These are phyloP conservation scores for Selenia dentaria DNA, from an alignment of 2,888 invertebrate genomes.

Conservation along the genomic window DNA sequence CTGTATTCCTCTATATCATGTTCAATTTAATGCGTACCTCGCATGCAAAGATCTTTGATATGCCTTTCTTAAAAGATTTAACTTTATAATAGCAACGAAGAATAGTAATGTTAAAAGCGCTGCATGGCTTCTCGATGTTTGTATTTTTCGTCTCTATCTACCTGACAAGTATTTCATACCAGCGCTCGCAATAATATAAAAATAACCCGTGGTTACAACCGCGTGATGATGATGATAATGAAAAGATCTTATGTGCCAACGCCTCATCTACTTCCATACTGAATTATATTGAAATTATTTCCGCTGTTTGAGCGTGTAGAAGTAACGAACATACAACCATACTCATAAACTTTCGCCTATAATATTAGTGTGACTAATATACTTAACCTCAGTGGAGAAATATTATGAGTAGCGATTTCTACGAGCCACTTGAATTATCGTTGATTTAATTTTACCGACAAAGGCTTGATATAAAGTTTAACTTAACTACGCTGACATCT, in stretches of 20 bases:
- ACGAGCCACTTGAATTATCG: slow-evolving; percentile 57
- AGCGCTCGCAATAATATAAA: too few relatives aligned
- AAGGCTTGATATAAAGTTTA: slow-evolving; percentile 66
- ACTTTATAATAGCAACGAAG: slow-evolving; percentile 35
- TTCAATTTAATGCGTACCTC: slow-evolving; percentile 49
- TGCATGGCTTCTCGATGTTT: slow-evolving; percentile 6
- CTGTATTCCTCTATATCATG: slow-evolving; percentile 40
- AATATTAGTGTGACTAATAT: neutral
- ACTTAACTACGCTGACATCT: slow-evolving; percentile 68
- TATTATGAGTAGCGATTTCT: slow-evolving; percentile 52
- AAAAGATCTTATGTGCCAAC: too few relatives aligned
- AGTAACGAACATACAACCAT: neutral
- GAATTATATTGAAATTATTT: too few relatives aligned
- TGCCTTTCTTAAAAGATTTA: slow-evolving; percentile 39
- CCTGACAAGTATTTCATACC: neutral
- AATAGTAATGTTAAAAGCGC: slow-evolving; percentile 12
- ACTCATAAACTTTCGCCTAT: too few relatives aligned
- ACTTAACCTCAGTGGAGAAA: slow-evolving; percentile 31
- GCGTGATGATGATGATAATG: too few relatives aligned
- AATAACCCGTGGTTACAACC: too few relatives aligned
- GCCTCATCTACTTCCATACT: too few relatives aligned
- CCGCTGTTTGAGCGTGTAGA: too few relatives aligned
- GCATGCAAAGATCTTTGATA: slow-evolving; percentile 38
- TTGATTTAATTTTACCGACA: slow-evolving; percentile 66
- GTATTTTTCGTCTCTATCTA: slow-evolving; percentile 13